Percentiles rank a stretch among this genome's conserved stretches.
phyloP scores from a whole-genome alignment of 1,140 invertebrate species.

The Brachionus rubens region DNA sequence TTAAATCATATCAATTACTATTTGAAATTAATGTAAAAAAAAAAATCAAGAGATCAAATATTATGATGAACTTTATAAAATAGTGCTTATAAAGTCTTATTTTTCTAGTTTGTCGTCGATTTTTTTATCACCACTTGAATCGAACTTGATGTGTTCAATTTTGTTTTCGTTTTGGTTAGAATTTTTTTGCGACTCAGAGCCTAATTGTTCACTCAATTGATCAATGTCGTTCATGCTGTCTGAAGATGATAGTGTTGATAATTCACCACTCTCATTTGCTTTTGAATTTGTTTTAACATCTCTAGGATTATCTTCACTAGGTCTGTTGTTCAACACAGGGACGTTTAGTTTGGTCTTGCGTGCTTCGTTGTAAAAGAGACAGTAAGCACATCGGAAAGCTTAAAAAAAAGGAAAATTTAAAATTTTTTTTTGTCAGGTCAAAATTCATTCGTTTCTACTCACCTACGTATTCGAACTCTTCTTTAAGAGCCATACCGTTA shows the following conservation, averaged over 20 bases:
- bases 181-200: neutral
- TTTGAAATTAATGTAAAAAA: too few relatives aligned
- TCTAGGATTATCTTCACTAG: neutral
- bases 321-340: constrained; percentile 9
- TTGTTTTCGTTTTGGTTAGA: neutral
- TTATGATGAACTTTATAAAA: too few relatives aligned
- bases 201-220: neutral
- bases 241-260: neutral
- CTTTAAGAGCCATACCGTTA: constrained; percentile 93
- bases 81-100: too few relatives aligned
- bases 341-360: constrained; percentile 28
- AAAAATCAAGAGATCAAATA: too few relatives aligned
- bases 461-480: constrained; percentile 91
- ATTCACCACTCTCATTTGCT: constrained; percentile 12
- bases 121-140: constrained; percentile 6
- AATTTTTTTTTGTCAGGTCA: neutral
- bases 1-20: too few relatives aligned
- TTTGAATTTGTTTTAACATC: neutral
- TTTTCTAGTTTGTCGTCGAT: too few relatives aligned
- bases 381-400: constrained; percentile 46
- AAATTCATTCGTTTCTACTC: constrained; percentile 50
- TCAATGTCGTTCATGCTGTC: constrained; percentile 23
- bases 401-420: neutral
- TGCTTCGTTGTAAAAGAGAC: constrained; percentile 40
- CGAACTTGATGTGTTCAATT: neutral